Percentiles rank a stretch among this genome's conserved stretches.
Conservation (phyloP, 2,888 invertebrate genomes). For the Elegia similella region DNA sequence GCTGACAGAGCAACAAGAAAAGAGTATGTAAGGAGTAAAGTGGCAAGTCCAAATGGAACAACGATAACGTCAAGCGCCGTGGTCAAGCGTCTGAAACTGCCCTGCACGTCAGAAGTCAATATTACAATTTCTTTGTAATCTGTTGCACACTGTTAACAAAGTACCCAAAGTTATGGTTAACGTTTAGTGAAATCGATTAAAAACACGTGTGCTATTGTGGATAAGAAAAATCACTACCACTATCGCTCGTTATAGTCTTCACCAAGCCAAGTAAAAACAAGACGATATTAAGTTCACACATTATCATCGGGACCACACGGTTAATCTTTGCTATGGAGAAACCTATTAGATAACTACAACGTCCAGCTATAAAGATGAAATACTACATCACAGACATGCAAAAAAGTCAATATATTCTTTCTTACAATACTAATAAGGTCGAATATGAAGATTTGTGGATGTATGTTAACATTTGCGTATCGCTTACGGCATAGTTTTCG, state of each 20-base stretch:
- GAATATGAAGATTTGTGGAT: conserved; percentile 17
- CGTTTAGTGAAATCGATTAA: too few relatives aligned
- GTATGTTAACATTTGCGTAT: conserved; percentile 25
- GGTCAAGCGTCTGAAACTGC: too few relatives aligned
- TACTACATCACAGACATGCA: conserved; percentile 32
- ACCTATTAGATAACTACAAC: conserved; percentile 52
- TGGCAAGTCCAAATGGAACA: too few relatives aligned
- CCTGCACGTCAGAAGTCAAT: too few relatives aligned
- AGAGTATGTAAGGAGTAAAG: too few relatives aligned
- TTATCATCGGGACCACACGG: conserved; percentile 40
- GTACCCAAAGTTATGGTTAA: too few relatives aligned
- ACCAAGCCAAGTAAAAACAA: background rate
- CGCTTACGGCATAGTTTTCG: conserved; percentile 34
- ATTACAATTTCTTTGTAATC: too few relatives aligned
- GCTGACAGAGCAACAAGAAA: too few relatives aligned
- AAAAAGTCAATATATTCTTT: conserved; percentile 16
- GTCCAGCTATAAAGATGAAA: conserved; percentile 53
- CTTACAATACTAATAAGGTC: conserved; percentile 19
- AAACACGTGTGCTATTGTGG: too few relatives aligned
- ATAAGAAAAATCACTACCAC: background rate
- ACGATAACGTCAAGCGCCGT: too few relatives aligned
- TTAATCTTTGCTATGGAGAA: conserved; percentile 38
- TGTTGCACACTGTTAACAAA: too few relatives aligned
- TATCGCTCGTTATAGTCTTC: background rate
- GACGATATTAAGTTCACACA: conserved; percentile 16